Conservation (phyloP, 2,888 invertebrate species). For the Xestoiulus laeticollis region DNA sequence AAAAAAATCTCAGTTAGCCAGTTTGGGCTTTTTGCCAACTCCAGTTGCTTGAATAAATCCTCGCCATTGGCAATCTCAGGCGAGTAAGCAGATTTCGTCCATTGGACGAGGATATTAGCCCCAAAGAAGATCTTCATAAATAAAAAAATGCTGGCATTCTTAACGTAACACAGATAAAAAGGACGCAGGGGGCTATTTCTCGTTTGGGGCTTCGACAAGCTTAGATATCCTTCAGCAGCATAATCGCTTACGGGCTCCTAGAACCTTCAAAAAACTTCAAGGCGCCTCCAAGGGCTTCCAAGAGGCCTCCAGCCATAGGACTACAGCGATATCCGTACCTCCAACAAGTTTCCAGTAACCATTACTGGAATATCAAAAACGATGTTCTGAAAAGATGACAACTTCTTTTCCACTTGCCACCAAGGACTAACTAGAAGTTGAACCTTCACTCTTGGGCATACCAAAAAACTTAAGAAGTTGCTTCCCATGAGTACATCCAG, state of each 20-base stretch:
- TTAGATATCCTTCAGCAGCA: not conserved
- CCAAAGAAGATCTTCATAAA: conserved; percentile 25
- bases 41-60: not conserved
- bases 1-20: not conserved
- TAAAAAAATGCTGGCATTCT: conserved; percentile 16
- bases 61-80: not conserved
- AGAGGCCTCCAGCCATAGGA: not conserved
- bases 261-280: not conserved
- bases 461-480: too few relatives aligned
- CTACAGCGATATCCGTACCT: not conserved
- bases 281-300: not conserved
- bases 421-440: not conserved
- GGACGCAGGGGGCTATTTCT: not conserved
- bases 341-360: not conserved
- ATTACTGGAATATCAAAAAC: too few relatives aligned
- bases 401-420: not conserved
- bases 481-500: too few relatives aligned
- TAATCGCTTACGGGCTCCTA: not conserved
- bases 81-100: conserved; percentile 41
- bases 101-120: conserved; percentile 43
- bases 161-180: conserved; percentile 15
- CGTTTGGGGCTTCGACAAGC: not conserved
- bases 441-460: not conserved
- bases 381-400: not conserved
- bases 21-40: not conserved